Evolutionary conservation across 2,888 invertebrate genomes (phyloP), one percentile per base, ranked within the genome.

Genomic region (Caradrina kadenii): DNA sequence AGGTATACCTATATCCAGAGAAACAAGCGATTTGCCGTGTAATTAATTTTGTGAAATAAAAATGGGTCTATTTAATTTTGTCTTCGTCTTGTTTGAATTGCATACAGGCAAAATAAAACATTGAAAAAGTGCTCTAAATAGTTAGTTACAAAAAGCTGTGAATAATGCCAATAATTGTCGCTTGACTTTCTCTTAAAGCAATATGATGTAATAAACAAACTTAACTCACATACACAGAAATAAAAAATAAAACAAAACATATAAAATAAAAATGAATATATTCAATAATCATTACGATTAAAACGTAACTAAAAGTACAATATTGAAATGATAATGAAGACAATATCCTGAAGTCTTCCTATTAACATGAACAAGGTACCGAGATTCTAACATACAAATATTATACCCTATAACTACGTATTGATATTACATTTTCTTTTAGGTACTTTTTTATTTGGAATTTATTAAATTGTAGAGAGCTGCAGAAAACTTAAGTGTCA

Each of bases 201-300:
- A 60, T 48, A 81, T 80, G 22, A 70, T 71, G 26, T 52, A 76
- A 78, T 73, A 85, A 26, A 73, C 13, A 70, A 82, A 90, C 45
- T 63, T 54, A 73, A 83, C 53, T 73, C 71, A 83, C 81, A 86
- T 81, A 73, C 90, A 93, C 89, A 90, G 68, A 91, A 93, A 91
- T 87, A 89, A 92, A 91, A 94, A 93, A 95, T 93, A 91, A 96
- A 96, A 94, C 93, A 91, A 94, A 94, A 92, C 83, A 91, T 86
- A 90, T 94, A 93, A 96, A 96, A 95, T 95, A 96, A 94, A 95
- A 94, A 93, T 93, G 94, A 94, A 94, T 96, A 96, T 96, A 96
- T 95, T 96, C 91, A 94, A 92, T 93, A 91, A 93, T 91, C 87
- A 91, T 92, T 92, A 93, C 88, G 92, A 92, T 92, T 93, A 93